Conservation (phyloP, 92 coral and sea anemone genomes). For the Nematostella vectensis region DNA sequence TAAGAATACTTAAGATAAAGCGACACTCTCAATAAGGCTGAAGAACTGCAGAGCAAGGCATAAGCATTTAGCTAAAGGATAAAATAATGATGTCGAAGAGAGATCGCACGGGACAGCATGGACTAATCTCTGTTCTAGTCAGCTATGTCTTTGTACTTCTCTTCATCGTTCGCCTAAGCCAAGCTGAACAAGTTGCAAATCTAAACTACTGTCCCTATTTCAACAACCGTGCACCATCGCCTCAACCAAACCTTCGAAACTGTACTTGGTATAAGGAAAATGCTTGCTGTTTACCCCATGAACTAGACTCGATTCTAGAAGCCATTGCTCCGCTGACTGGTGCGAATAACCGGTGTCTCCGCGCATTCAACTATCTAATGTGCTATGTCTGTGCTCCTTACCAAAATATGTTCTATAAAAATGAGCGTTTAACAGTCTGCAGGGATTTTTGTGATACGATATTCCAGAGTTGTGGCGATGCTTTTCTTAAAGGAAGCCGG, state of each 20-base stretch:
- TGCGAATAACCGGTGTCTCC: conserved; percentile 57
- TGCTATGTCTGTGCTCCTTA: conserved; percentile 90
- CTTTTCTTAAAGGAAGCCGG: conserved; percentile 70
- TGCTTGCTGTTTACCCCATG: conserved; percentile 80
- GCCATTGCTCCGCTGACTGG: conserved; percentile 73
- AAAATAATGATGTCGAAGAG: too few relatives aligned
- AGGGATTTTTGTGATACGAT: conserved; percentile 65
- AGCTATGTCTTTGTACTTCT: too few relatives aligned
- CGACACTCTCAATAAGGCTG: too few relatives aligned
- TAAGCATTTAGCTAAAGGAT: too few relatives aligned
- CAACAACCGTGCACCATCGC: conserved; percentile 80
- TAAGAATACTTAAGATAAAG: too few relatives aligned
- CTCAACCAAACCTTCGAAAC: conserved; percentile 80
- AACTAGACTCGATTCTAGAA: conserved; percentile 59
- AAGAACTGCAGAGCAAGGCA: too few relatives aligned
- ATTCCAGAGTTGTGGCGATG: conserved; percentile 68
- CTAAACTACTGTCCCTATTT: conserved; percentile 92
- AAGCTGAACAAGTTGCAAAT: too few relatives aligned
- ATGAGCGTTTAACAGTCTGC: conserved; percentile 80
- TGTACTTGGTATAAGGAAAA: conserved; percentile 89
- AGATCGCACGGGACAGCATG: too few relatives aligned
- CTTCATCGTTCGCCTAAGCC: too few relatives aligned
- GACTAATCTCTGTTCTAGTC: too few relatives aligned
- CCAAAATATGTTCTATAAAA: conserved; percentile 69
- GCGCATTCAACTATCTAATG: conserved; percentile 60